These are phyloP conservation scores for Diarsia brunnea DNA, from an alignment of 2,888 invertebrate genomes.

Conservation along the genomic window DNA sequence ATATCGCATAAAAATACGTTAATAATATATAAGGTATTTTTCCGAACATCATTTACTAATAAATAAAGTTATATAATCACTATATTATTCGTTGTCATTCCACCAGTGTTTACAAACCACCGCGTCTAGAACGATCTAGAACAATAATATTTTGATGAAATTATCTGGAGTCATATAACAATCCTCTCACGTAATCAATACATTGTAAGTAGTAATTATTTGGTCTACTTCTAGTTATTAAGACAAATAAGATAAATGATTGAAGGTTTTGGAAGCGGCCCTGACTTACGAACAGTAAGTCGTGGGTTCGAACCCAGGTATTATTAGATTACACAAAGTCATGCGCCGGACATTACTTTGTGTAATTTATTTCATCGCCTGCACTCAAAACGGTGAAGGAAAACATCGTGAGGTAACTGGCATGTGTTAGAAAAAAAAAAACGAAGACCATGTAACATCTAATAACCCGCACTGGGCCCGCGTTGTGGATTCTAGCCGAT, in stretches of 20 bases:
- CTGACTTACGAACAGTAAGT: no score
- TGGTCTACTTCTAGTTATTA: background rate
- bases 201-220: slow-evolving; percentile 1
- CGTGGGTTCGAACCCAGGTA: no score
- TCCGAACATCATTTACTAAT: background rate
- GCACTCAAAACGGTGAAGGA: no score
- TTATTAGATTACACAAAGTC: no score
- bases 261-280: no score
- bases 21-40: background rate
- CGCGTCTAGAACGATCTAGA: slow-evolving; percentile 13
- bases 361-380: no score
- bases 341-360: no score
- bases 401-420: no score
- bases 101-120: background rate
- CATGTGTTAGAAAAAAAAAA: no score
- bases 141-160: background rate
- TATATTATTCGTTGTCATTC: background rate
- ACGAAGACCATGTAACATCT: no score
- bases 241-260: background rate
- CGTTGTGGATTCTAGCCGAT: no score
- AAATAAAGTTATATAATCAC: slow-evolving; percentile 4
- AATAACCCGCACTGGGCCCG: no score
- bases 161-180: slow-evolving; percentile 16
- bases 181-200: slow-evolving; percentile 11
- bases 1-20: background rate